A percentile compares a stretch with the other conserved stretches of the same genome.
These are phyloP conservation scores for Cryptotermes secundus DNA, from an alignment of 1,140 invertebrate species.

Conservation along the genomic window DNA sequence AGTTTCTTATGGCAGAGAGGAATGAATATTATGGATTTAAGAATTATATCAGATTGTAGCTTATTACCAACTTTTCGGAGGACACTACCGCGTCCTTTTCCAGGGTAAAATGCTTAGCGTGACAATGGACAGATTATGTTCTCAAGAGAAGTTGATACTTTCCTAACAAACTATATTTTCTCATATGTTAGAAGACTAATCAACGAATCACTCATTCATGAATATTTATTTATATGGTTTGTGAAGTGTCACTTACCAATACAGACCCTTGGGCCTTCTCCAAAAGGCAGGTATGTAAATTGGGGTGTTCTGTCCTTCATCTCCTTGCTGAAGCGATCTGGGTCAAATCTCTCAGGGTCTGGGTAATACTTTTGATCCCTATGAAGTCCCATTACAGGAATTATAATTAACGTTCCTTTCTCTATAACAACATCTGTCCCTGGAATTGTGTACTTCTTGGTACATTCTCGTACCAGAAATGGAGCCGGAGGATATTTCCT, in stretches of 20 bases:
- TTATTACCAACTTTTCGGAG: too few species aligned
- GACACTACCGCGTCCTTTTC: too few species aligned
- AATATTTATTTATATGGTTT: too few species aligned
- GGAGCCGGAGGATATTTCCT: slow-evolving; percentile 48
- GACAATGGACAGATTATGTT: too few species aligned
- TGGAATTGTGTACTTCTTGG: slow-evolving; percentile 44
- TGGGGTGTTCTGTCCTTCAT: slow-evolving; percentile 38
- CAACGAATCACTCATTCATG: too few species aligned
- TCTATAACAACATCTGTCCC: slow-evolving; percentile 45
- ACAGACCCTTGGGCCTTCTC: slow-evolving; percentile 50
- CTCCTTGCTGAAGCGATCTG: slow-evolving; percentile 45
- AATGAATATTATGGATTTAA: too few species aligned
- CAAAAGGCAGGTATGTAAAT: slow-evolving; percentile 48
- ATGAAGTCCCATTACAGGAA: slow-evolving; percentile 50
- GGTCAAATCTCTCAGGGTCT: slow-evolving; percentile 53
- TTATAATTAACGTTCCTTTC: slow-evolving; percentile 52
- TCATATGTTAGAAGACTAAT: too few species aligned
- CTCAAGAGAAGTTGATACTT: too few species aligned
- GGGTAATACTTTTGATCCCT: slow-evolving; percentile 53
- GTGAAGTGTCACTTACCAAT: slow-evolving; percentile 45
- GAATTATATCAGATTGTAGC: too few species aligned
- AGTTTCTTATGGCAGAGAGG: too few species aligned
- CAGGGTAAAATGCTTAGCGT: too few species aligned
- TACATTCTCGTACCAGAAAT: slow-evolving; percentile 40
- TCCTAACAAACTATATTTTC: too few species aligned